Conservation (phyloP, 2,888 invertebrate species). For the Lathronympha strigana region DNA sequence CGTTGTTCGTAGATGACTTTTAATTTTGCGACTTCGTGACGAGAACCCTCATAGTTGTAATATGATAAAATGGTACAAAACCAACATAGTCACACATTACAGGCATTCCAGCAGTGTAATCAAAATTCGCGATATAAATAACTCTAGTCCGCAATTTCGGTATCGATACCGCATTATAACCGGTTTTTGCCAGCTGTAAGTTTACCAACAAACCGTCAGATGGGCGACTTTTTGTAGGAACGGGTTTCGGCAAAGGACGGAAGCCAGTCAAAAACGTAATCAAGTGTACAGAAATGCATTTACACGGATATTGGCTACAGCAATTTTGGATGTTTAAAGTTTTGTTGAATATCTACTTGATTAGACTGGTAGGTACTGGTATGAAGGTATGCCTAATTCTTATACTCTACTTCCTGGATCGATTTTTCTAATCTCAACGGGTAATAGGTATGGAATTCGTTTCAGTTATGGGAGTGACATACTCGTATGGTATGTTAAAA, state of each 20-base stretch:
- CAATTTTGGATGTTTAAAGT: background rate
- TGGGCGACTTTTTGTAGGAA: constrained; percentile 27
- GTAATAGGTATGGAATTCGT: too few relatives aligned
- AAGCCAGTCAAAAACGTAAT: constrained; percentile 15
- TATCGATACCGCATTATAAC: constrained; percentile 22
- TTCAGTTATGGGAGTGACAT: too few relatives aligned
- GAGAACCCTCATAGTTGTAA: background rate
- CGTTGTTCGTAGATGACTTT: background rate
- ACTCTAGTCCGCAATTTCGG: constrained; percentile 22
- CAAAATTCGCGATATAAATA: constrained; percentile 24
- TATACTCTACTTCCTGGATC: too few relatives aligned
- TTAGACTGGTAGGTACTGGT: too few relatives aligned
- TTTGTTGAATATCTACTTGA: background rate
- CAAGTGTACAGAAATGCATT: constrained; percentile 23
- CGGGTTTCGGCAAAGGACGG: constrained; percentile 28
- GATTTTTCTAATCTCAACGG: too few relatives aligned
- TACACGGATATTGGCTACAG: constrained; percentile 14
- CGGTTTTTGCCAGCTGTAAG: constrained; percentile 28
- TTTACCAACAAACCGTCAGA: constrained; percentile 41
- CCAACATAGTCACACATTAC: background rate
- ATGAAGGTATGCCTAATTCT: too few relatives aligned
- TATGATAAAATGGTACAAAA: too few relatives aligned
- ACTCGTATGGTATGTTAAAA: too few relatives aligned
- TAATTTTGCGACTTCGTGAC: background rate
- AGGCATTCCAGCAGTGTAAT: background rate